Percentiles rank a stretch among this genome's conserved stretches.
phyloP scores from a whole-genome alignment of 2,113 vertebrate species.

The Cephalopterus ornatus region DNA sequence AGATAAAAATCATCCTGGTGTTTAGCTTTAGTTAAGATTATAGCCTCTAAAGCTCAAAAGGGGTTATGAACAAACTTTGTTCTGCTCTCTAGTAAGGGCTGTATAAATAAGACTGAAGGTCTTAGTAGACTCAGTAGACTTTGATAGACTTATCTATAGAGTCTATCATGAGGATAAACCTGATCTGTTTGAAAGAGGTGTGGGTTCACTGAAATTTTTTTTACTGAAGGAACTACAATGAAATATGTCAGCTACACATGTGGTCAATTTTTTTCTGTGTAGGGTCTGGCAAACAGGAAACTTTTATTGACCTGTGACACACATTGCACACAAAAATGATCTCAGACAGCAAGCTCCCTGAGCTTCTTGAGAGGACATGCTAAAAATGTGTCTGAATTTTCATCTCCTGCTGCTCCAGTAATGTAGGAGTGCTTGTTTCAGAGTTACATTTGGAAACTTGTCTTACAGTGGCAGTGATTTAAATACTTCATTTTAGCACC shows the following conservation, averaged over 20 bases:
- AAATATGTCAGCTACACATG: not conserved
- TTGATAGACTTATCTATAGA: not conserved
- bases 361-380: not conserved
- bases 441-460: not conserved
- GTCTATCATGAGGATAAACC: not conserved
- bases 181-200: not conserved
- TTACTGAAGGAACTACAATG: not conserved
- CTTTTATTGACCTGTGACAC: not conserved
- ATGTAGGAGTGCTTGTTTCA: not conserved
- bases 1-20: not conserved
- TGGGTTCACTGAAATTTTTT: not conserved
- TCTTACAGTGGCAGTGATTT: not conserved
- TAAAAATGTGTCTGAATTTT: not conserved
- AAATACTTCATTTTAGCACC: not conserved
- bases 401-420: not conserved
- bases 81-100: not conserved
- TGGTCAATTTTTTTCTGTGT: not conserved
- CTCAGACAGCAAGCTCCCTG: not conserved
- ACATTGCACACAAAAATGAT: fast-evolving
- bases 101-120: not conserved
- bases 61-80: not conserved
- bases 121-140: no score
- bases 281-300: not conserved
- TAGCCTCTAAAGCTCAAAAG: not conserved
- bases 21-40: not conserved